Evolutionary conservation across 92 coral and sea anemone species (phyloP), one percentile per base, ranked within the genome.

Genomic region (Epizoanthus scotinus): DNA sequence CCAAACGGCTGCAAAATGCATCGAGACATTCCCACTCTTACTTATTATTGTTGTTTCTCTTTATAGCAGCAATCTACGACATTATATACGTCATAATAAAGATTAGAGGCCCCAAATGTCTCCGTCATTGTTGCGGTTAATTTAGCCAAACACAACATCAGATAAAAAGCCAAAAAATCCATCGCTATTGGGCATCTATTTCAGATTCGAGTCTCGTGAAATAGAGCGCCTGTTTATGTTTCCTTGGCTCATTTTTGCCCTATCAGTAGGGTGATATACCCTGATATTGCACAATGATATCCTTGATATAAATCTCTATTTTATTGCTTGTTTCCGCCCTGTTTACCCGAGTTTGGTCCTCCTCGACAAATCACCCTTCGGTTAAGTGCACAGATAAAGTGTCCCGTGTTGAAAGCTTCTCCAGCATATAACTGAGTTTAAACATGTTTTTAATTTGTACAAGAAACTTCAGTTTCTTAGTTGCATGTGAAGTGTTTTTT

Each of bases 271-370:
- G 40, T 59, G 81, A 75, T 75, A 75, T 31, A 69, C 31, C 25
- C 52, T 75, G 81, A 75, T 74, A 58, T 58, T 34, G 22, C 67
- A 28, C 63, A 52, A 74, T 59, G 80, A 74, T 75, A 59, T 38
- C 22, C 67, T 38, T 60, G 81, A 75, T 75, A 75, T 34, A 40
- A 22, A 75, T 75, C 81, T 75, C 40, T 58, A 75, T 75, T 75
- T 75, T 75, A 75, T 75, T 75, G 81, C 81, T 40, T 75, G 61
- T 75, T 75, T 75, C 81, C 81, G 81, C 38, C 47, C 55, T 60
- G 10, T 59, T 57, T 26, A 38, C 67, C 52, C 52, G 2, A 36
- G 58, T 4, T 75, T 24, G 31, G 52, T 47, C 52, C 38, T 22
- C 56, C 57, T 40, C 20, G 50, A 26, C 81, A 38, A 59, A 59